Percentiles rank a stretch among this genome's conserved stretches.
Evolutionary conservation across 2,113 vertebrate genomes (phyloP).

Genomic region (Varanus komodoensis): DNA sequence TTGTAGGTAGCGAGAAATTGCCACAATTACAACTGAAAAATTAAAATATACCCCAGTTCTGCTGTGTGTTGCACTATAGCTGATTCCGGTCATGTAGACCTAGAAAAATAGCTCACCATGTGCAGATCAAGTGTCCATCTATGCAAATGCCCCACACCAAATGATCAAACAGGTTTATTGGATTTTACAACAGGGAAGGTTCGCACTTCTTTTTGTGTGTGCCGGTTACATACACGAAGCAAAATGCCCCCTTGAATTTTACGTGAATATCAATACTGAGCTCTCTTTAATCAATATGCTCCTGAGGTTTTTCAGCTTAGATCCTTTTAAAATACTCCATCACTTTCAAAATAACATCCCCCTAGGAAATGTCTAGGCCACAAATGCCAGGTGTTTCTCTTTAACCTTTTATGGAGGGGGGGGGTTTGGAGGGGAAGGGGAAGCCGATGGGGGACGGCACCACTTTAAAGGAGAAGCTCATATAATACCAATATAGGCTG

Average conservation of each 20-base stretch:
- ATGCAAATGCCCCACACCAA: not conserved
- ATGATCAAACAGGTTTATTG: not conserved
- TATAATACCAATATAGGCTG: not conserved
- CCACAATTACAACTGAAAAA: not conserved
- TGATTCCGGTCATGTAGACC: not conserved
- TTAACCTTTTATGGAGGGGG: slow-evolving; percentile 37
- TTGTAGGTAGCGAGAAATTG: not conserved
- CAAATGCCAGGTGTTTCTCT: slow-evolving; percentile 28
- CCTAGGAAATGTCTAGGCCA: slow-evolving; percentile 33
- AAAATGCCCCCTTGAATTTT: not conserved
- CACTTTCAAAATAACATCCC: slow-evolving; percentile 37
- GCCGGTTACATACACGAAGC: not conserved
- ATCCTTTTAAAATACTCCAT: slow-evolving; percentile 46
- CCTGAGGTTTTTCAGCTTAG: slow-evolving; percentile 26
- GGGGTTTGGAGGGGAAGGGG: not conserved
- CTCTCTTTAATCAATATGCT: slow-evolving; percentile 48
- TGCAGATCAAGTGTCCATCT: no score
- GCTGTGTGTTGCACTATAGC: not conserved
- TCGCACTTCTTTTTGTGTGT: not conserved
- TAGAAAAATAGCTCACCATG: not conserved
- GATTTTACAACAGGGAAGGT: not conserved
- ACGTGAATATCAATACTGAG: slow-evolving; percentile 34
- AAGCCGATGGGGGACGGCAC: not conserved
- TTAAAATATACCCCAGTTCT: not conserved
- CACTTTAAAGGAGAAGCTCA: not conserved